Conservation (phyloP, 2,888 invertebrate genomes). For the Pogonocherus hispidulus region DNA sequence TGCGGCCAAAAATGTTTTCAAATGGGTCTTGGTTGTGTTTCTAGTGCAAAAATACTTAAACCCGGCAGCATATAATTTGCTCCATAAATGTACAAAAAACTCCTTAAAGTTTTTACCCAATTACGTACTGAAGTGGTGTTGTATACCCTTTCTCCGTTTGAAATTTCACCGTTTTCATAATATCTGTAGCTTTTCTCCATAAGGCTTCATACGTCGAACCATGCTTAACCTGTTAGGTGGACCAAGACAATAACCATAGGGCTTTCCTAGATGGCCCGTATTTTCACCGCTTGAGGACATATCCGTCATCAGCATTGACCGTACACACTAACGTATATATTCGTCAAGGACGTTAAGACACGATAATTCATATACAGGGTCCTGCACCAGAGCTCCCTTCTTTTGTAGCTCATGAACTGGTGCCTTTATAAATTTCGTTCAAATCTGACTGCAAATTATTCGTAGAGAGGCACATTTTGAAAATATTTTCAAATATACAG, state of each 20-base stretch:
- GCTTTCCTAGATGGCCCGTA: not conserved
- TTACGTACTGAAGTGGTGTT: not conserved
- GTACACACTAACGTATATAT: not conserved
- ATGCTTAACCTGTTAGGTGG: too few species aligned
- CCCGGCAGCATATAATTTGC: not conserved
- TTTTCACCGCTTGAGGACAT: not conserved
- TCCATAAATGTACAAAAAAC: not conserved
- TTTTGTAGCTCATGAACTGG: too few species aligned
- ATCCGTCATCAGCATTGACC: not conserved
- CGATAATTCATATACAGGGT: not conserved
- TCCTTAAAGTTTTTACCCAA: not conserved
- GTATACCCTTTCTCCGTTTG: not conserved
- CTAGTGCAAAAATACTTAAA: not conserved
- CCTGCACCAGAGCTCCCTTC: too few species aligned
- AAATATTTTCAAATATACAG: too few species aligned
- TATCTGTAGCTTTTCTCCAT: not conserved
- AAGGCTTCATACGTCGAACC: not conserved
- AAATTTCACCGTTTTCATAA: not conserved
- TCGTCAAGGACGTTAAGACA: not conserved
- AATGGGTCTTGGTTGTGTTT: conserved; percentile 1
- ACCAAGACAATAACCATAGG: too few species aligned
- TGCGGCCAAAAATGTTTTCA: not conserved
- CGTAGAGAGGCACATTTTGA: too few species aligned
- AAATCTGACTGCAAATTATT: too few species aligned
- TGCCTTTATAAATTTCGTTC: too few species aligned